phyloP scores from a whole-genome alignment of 2,797 vertebrate species.

The Enteromius thamalakanensis region DNA sequence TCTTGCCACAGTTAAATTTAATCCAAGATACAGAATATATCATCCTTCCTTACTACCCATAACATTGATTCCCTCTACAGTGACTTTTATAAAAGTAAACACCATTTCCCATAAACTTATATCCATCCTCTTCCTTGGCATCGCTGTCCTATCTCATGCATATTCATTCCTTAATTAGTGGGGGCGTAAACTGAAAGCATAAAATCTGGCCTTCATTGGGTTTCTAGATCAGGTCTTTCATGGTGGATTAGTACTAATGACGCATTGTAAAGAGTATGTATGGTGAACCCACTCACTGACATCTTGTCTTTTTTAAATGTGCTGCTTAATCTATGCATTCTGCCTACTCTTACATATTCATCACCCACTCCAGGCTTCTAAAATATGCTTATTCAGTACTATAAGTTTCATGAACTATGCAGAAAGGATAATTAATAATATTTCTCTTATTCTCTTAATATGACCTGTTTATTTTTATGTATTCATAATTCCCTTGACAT shows the following conservation, averaged over 20 bases:
- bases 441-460: neutral
- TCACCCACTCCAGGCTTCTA: constrained; percentile 5
- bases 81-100: constrained; percentile 37
- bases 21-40: constrained; percentile 29
- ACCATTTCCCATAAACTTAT: constrained; percentile 57
- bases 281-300: constrained; percentile 29
- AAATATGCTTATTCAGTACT: neutral
- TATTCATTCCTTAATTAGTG: constrained; percentile 56
- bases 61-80: constrained; percentile 37
- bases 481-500: neutral
- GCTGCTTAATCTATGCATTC: constrained; percentile 41
- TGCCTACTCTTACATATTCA: constrained; percentile 23
- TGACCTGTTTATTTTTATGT: neutral
- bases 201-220: constrained; percentile 9
- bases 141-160: constrained; percentile 58
- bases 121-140: constrained; percentile 41
- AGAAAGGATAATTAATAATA: neutral
- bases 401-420: neutral
- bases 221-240: constrained; percentile 40
- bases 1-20: constrained; percentile 37
- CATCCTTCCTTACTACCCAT: constrained; percentile 45
- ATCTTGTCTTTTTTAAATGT: constrained; percentile 26
- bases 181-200: constrained; percentile 10
- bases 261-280: constrained; percentile 42
- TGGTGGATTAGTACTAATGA: constrained; percentile 49